Base-by-base conservation (phyloP, 2,797 vertebrate species). In the Schizothorax lantsangensis region DNA sequence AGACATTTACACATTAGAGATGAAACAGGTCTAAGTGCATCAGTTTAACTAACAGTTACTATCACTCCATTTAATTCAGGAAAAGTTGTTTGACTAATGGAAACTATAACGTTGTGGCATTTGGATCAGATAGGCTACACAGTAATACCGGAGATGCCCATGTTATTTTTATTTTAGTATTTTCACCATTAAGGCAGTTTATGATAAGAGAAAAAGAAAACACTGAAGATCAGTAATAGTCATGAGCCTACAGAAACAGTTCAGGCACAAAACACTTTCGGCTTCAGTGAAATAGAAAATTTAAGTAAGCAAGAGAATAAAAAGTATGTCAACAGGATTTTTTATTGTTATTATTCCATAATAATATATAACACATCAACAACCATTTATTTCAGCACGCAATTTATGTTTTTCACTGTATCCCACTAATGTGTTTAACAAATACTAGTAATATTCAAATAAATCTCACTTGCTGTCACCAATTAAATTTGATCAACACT, bases 381-480 rank as follows among this genome's bases (percentile, higher is more conserved):
- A n/a, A 11, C 17, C 5, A 40, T 26, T 14, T 74, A 6, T 54
- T 82, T 40, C 5, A 36, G 11, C 26, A 36, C 15, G 11, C 77
- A 38, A 43, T 36, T 71, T 19, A 6, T 86, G 45, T 57, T 66
- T 66, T 21, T 36, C 26, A 49, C 43, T 81, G 78, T 64, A 49
- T 66, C 12, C 23, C 59, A 77, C 2, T 77, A 14, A 45, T n/a
- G 23, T 30, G 45, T n/a, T n/a, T n/a, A 26, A 40, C 36, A 79
- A 38, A 62, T 47, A 74, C 7, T 64, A 43, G 30, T 38, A 23
- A 52, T 38, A 3, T 78, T 68, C 5, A 66, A 30, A 5, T 40
- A 10, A 84, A 68, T 21, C 23, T 43, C 52, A 9, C 21, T 40
- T 66, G 43, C 14, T 52, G 30, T 75, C 26, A 23, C 6, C 49